These are phyloP conservation scores for cat (Felis catus) DNA, from an alignment of 2,113 vertebrate genomes.

Conservation along the genomic window DNA sequence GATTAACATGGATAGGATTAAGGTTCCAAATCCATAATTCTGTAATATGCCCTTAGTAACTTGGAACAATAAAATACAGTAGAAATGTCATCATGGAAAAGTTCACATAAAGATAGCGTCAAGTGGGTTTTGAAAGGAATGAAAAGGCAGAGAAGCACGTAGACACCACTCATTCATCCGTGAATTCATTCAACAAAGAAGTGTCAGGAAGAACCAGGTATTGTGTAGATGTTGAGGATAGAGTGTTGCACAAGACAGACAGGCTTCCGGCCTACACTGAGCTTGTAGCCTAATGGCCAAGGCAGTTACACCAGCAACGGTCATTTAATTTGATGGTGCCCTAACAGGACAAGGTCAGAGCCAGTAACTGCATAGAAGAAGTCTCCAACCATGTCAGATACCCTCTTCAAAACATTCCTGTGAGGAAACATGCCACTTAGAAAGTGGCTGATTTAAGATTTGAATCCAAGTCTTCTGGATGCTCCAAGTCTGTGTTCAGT, in stretches of 20 bases:
- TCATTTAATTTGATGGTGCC: not conserved
- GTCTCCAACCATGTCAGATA: not conserved
- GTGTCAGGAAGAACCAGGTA: not conserved
- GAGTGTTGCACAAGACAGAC: not conserved
- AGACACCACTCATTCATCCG: not conserved
- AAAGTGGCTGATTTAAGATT: not conserved
- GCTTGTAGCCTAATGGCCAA: not conserved
- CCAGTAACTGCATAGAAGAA: not conserved
- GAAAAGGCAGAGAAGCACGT: not conserved
- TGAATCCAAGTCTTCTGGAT: not conserved
- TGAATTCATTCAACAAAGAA: not conserved
- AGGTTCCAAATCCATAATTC: not conserved
- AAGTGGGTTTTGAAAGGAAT: not conserved
- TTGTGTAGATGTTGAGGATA: not conserved
- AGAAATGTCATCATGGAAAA: not conserved
- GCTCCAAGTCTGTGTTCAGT: not conserved
- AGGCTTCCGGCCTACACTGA: not conserved
- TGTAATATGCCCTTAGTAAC: not conserved
- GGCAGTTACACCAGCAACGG: not conserved
- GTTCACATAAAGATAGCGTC: not conserved
- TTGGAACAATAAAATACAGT: not conserved
- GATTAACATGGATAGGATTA: not conserved
- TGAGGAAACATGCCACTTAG: not conserved
- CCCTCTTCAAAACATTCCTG: not conserved
- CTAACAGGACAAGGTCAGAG: not conserved